Percentiles rank a stretch among this genome's conserved stretches.
Conservation (phyloP, 2,797 vertebrate species). For the Artibeus jamaicensis region DNA sequence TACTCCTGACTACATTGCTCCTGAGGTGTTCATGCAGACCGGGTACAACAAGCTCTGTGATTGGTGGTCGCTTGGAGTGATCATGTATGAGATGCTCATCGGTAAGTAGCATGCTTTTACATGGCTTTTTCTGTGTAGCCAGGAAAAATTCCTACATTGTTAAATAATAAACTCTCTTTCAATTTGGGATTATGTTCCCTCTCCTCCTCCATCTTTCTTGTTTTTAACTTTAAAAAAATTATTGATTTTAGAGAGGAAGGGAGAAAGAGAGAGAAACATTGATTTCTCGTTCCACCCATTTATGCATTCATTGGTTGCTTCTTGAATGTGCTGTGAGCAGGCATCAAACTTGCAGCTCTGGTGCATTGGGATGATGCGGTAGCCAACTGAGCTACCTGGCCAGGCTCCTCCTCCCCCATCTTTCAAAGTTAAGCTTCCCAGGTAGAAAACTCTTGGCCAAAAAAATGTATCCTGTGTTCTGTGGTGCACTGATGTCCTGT, state of each 20-base stretch:
- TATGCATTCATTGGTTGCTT: neutral
- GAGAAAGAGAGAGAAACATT: neutral
- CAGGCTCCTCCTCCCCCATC: neutral
- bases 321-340: neutral
- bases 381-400: neutral
- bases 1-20: slow-evolving; percentile 93
- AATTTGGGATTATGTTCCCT: neutral
- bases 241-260: neutral
- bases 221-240: neutral
- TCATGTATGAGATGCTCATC: slow-evolving; percentile 95
- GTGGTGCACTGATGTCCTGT: neutral
- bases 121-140: neutral
- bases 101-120: slow-evolving; percentile 81
- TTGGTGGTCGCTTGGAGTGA: slow-evolving; percentile 94
- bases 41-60: slow-evolving; percentile 95
- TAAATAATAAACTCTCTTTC: neutral
- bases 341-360: neutral
- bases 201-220: neutral
- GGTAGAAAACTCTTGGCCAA: neutral
- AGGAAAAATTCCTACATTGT: neutral
- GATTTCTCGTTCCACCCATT: neutral
- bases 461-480: neutral
- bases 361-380: neutral
- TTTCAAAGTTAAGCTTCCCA: neutral
- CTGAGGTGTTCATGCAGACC: slow-evolving; percentile 93